phyloP scores from a whole-genome alignment of 2,797 vertebrate genomes.

The Sardinella longiceps region DNA sequence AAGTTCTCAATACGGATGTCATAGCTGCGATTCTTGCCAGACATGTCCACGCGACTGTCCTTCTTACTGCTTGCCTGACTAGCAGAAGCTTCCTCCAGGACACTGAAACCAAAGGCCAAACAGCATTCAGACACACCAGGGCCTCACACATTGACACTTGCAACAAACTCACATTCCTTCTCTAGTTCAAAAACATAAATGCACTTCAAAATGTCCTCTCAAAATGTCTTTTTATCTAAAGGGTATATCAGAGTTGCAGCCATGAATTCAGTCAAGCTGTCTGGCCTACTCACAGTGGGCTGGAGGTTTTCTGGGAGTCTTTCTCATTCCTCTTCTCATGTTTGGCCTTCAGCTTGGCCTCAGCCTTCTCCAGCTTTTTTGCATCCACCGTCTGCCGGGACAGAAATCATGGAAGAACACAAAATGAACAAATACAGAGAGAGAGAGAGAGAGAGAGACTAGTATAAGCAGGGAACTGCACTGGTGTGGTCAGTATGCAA shows the following conservation, averaged over 20 bases:
- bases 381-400: slow-evolving; percentile 83
- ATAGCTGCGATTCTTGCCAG: slow-evolving; percentile 95
- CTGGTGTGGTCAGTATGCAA: too few species aligned
- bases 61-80: slow-evolving; percentile 97
- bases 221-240: not conserved
- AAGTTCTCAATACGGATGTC: slow-evolving; percentile 98
- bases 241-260: not conserved
- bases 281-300: slow-evolving; percentile 77
- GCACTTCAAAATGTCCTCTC: not conserved
- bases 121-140: not conserved
- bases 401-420: not conserved
- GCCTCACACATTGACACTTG: not conserved
- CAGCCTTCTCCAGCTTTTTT: slow-evolving; percentile 95
- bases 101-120: slow-evolving; percentile 65
- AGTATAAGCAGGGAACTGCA: too few species aligned
- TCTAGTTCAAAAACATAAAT: not conserved
- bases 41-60: slow-evolving; percentile 88
- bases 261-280: not conserved
- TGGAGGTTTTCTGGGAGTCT: slow-evolving; percentile 78
- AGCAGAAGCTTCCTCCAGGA: slow-evolving; percentile 94
- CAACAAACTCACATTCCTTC: not conserved
- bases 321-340: slow-evolving; percentile 88
- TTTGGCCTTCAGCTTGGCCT: slow-evolving; percentile 93
- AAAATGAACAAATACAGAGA: not conserved
- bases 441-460: too few species aligned